A percentile compares a stretch with the other conserved stretches of the same genome.
phyloP scores from a whole-genome alignment of 1,140 invertebrate species.

The Hestina assimilis region DNA sequence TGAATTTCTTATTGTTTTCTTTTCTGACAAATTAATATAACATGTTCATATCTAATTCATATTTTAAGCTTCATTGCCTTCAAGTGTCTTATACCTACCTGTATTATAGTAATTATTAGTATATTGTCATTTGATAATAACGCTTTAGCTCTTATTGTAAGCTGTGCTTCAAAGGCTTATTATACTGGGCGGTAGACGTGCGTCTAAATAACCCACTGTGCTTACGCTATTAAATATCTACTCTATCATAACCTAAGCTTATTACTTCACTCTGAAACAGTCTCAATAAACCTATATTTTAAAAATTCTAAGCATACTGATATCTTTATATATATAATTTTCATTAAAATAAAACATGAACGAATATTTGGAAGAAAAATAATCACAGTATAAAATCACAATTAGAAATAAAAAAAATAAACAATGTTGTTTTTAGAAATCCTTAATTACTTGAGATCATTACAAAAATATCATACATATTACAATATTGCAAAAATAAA shows the following conservation, averaged over 20 bases:
- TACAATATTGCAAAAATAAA: slow-evolving; percentile 67
- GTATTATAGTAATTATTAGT: slow-evolving; percentile 36
- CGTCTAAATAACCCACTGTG: slow-evolving; percentile 18
- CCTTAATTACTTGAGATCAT: slow-evolving; percentile 55
- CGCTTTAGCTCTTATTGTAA: slow-evolving; percentile 39
- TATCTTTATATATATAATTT: slow-evolving; percentile 16
- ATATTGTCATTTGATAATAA: slow-evolving; percentile 56
- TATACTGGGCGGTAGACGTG: slow-evolving; percentile 26
- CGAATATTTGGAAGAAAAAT: slow-evolving; percentile 38
- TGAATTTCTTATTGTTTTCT: not conserved
- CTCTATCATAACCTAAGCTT: slow-evolving; percentile 29
- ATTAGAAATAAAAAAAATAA: slow-evolving; percentile 35
- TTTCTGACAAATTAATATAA: slow-evolving; percentile 18
- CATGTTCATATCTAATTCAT: slow-evolving; percentile 3
- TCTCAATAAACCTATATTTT: slow-evolving; percentile 50
- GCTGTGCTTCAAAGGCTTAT: slow-evolving; percentile 41
- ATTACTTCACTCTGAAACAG: slow-evolving; percentile 43
- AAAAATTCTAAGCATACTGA: slow-evolving; percentile 27
- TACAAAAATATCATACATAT: slow-evolving; percentile 62
- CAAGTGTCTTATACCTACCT: slow-evolving; percentile 43
- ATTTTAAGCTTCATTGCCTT: slow-evolving; percentile 60
- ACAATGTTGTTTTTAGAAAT: slow-evolving; percentile 29
- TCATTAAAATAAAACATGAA: slow-evolving; percentile 23
- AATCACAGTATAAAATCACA: slow-evolving; percentile 68
- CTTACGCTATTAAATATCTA: slow-evolving; percentile 36